Conservation (phyloP, 2,113 vertebrate genomes). For the Salvator merianae region DNA sequence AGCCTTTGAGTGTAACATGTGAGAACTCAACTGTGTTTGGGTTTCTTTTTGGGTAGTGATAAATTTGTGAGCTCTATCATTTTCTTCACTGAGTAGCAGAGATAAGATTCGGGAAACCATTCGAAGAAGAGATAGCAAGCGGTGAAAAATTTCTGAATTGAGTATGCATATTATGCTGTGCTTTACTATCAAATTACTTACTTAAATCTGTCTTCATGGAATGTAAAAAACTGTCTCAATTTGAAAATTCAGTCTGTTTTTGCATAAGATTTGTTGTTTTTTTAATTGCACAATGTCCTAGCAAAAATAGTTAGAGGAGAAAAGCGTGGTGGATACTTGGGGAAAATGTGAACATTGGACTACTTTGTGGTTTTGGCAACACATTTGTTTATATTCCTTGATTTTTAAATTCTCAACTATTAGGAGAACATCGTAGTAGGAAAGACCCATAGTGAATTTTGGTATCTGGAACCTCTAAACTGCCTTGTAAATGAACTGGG, state of each 20-base stretch:
- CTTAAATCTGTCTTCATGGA: neutral
- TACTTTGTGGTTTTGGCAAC: constrained; percentile 5
- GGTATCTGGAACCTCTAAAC: neutral
- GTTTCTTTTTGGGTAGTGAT: neutral
- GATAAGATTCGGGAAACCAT: neutral
- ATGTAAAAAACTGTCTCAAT: neutral
- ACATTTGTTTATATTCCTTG: neutral
- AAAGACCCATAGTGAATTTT: neutral
- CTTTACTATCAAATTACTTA: neutral
- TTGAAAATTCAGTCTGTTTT: neutral
- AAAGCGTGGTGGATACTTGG: neutral
- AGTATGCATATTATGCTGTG: neutral
- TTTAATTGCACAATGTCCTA: neutral
- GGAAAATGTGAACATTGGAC: neutral
- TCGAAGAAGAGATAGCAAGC: neutral
- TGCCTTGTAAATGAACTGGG: neutral
- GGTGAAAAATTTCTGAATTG: neutral
- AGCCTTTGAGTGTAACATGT: neutral
- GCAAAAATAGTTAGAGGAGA: neutral
- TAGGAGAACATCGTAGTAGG: neutral
- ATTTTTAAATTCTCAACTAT: neutral
- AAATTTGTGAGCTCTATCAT: neutral
- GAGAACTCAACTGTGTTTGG: neutral
- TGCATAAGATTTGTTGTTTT: neutral
- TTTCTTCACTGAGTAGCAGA: too few relatives aligned